Base-by-base conservation (phyloP, 2,888 invertebrate species). In the Masnerella sp. region DNA sequence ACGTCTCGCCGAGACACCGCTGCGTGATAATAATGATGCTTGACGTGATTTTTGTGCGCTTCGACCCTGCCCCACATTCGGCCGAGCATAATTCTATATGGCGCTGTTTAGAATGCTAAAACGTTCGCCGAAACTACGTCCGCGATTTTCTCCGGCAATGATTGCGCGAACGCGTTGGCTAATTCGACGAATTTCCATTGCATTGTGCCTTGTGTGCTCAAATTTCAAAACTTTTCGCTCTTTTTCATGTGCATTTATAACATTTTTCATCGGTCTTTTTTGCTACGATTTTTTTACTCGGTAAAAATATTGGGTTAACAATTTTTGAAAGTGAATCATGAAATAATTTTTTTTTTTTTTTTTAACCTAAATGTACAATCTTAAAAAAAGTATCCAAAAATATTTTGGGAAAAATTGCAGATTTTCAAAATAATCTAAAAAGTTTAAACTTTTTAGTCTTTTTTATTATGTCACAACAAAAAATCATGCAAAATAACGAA, bases 61-160 rank as follows among this genome's bases (percentile, higher is more conserved):
- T 49, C 43, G 71, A 71, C 71, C 71, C 71, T 71, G 71, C 71
- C 64, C 71, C 28, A 71, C 43, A 71, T 71, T 64, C 45, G 20
- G 28, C 22, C 17, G 25, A 5, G 20, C 30, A 62, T 62, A 62
- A 61, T 61, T 40, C 43, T 62, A 58, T 36, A 69, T 22, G 17
- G 8, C 15, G 28, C 8, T 47, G 61, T 61, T 69, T 69, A 69
- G 61, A 61, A 61, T 69, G 69, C 34, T 52, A 52, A 68, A 65
- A 56, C 49, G 56, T 54, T 47, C 52, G 36, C 61, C 69, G 30
- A 69, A 69, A 61, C 51, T 25, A 36, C 30, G 42, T 54, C 34
- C 42, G 22, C 28, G 61, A 69, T 69, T 59, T 40, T 61, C 61
- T 47, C 22, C 25, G 12, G 32, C 11, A 54, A 54, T 47, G 22